Percentiles rank a stretch among this genome's conserved stretches.
Conservation (phyloP, 2,797 vertebrate species). For the Sebastes matsubarae region DNA sequence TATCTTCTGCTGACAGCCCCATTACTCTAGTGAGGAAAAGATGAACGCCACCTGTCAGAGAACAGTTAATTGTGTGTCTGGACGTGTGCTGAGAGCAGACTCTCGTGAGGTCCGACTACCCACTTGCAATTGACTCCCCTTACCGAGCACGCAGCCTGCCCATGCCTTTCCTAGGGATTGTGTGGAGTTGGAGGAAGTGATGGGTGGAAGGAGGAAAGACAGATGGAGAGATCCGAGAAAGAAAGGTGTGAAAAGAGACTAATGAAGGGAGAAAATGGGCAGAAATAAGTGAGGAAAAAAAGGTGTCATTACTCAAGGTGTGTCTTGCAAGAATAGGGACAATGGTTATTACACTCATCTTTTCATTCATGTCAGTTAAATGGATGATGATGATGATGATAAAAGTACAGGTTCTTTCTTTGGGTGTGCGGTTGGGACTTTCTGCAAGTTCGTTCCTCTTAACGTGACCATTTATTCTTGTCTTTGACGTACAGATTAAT, state of each 20-base stretch:
- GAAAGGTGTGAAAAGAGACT: constrained; percentile 12
- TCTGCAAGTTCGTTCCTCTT: constrained; percentile 1
- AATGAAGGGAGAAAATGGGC: constrained; percentile 11
- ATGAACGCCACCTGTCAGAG: constrained; percentile 98
- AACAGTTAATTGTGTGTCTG: constrained; percentile 98
- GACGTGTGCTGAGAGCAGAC: constrained; percentile 82
- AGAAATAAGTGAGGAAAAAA: neutral
- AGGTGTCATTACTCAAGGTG: constrained; percentile 4
- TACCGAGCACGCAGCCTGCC: neutral
- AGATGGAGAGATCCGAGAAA: neutral
- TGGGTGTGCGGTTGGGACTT: neutral
- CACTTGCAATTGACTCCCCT: constrained; percentile 52
- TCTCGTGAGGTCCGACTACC: constrained; percentile 43
- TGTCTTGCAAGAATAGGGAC: constrained; percentile 16
- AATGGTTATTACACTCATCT: neutral
- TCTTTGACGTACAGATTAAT: constrained; percentile 90
- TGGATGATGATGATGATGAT: neutral
- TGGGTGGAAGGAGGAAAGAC: constrained; percentile 11
- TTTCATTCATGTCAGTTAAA: constrained; percentile 17
- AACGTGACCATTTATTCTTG: constrained; percentile 51
- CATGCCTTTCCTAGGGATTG: constrained; percentile 1
- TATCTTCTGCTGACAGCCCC: constrained; percentile 96
- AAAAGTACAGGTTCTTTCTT: neutral
- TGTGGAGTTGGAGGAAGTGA: neutral
- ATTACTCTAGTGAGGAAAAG: constrained; percentile 96